These are phyloP conservation scores for Cryptomyrus ogoouensis DNA, from an alignment of 2,113 vertebrate species.

Conservation along the genomic window DNA sequence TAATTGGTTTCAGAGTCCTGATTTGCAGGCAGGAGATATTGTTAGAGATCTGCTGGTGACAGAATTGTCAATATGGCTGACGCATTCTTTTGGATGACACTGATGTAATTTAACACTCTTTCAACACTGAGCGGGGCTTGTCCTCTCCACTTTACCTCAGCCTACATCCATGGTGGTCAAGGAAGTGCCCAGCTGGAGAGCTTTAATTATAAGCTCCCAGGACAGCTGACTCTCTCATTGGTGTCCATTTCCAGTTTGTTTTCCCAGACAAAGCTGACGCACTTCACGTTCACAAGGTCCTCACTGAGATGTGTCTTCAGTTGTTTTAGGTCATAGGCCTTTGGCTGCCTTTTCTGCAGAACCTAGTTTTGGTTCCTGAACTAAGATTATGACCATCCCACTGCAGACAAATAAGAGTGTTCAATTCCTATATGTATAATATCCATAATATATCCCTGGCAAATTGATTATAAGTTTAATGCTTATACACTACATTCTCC, in stretches of 20 bases:
- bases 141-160: not conserved
- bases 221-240: not conserved
- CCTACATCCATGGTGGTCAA: not conserved
- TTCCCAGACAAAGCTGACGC: not conserved
- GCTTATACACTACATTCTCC: not conserved
- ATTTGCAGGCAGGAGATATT: not conserved
- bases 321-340: not conserved
- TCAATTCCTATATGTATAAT: not conserved
- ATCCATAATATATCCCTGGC: not conserved
- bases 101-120: not conserved
- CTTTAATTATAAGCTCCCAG: not conserved
- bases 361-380: not conserved
- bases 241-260: not conserved
- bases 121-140: not conserved
- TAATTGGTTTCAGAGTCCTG: not conserved
- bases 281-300: not conserved
- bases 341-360: not conserved
- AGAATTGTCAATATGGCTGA: not conserved
- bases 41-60: not conserved
- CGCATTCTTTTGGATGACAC: not conserved
- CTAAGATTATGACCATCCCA: not conserved
- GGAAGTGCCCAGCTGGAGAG: not conserved
- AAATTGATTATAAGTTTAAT: not conserved
- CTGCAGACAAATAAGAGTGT: not conserved
- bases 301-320: not conserved